phyloP scores from a whole-genome alignment of 1,140 invertebrate species.

The Drosophila lacteicornis region DNA sequence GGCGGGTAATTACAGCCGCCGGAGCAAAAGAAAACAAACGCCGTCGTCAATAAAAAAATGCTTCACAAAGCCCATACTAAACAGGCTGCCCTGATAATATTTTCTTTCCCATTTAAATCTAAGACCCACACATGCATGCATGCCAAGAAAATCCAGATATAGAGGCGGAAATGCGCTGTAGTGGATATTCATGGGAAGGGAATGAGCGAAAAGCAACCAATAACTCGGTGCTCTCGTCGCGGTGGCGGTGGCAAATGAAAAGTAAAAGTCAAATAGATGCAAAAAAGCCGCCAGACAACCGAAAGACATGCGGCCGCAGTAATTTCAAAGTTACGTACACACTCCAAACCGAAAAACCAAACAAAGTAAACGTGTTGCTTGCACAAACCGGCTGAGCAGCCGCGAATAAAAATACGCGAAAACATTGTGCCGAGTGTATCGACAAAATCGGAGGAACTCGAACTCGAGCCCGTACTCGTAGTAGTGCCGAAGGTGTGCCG shows the following conservation, averaged over 20 bases:
- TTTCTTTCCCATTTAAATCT: slow-evolving; percentile 24
- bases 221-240: slow-evolving; percentile 21
- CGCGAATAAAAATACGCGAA: slow-evolving; percentile 19
- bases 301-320: slow-evolving; percentile 39
- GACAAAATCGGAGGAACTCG: background rate
- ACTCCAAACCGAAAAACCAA: slow-evolving; percentile 25
- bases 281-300: slow-evolving; percentile 68
- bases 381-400: slow-evolving; percentile 63
- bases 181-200: slow-evolving; percentile 40
- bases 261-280: slow-evolving; percentile 81
- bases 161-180: slow-evolving; percentile 58
- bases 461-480: too few relatives aligned
- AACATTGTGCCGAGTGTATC: slow-evolving; percentile 3
- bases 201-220: slow-evolving; percentile 6
- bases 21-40: background rate
- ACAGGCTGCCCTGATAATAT: slow-evolving; percentile 19
- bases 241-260: slow-evolving; percentile 67
- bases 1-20: slow-evolving; percentile 10
- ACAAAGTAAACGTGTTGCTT: slow-evolving; percentile 32
- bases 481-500: slow-evolving; percentile 23
- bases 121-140: background rate
- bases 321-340: slow-evolving; percentile 66
- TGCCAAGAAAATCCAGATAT: slow-evolving; percentile 30
- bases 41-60: slow-evolving; percentile 13
- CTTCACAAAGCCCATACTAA: background rate